Base-by-base conservation (phyloP, 2,888 invertebrate genomes). In the Heliconius sara region DNA sequence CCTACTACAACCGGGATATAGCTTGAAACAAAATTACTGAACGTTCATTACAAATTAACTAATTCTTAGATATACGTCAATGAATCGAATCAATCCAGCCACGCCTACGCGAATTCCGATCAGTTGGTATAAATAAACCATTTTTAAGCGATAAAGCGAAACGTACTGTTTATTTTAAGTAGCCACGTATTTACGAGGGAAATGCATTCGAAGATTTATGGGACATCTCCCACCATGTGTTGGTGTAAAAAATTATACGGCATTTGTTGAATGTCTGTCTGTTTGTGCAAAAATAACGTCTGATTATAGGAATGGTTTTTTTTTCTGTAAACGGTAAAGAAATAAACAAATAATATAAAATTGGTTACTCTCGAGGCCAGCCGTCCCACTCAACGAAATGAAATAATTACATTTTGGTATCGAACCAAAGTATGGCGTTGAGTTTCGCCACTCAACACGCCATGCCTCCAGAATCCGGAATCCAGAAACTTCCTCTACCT, bases 71-170 rank as follows among this genome's bases (percentile, higher is more conserved):
- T 76, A 72, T 72, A 34, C 79, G 79, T 79, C 79, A 76, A 77
- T 34, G 34, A 34, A 34, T 79, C 60, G 72, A 79, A 57, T 57
- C 76, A 79, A 80, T 72, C 67, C 75, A 30, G 75, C 76, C 52
- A 78, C 77, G 57, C 81, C 80, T 84, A 83, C 84, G 82, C 84
- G 82, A 83, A 85, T 86, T 85, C 84, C 83, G 84, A 72, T 52
- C 83, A 82, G 85, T 67, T 75, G 52, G 70, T 80, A 74, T 76
- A 76, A 80, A 80, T 80, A 80, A 81, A 81, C 80, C 79, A 80
- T 80, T 76, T 70, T 80, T 47, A 75, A 77, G 76, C 75, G 39
- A 76, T 80, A 80, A 78, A 80, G 81, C 84, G 86, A 71, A 79
- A 74, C 80, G 72, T 39, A 63, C 47, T 81, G 83, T 82, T 83